Evolutionary conservation across 2,888 invertebrate species (phyloP), one percentile per base, ranked within the genome.

Genomic region (Flabesymbios commensalis): DNA sequence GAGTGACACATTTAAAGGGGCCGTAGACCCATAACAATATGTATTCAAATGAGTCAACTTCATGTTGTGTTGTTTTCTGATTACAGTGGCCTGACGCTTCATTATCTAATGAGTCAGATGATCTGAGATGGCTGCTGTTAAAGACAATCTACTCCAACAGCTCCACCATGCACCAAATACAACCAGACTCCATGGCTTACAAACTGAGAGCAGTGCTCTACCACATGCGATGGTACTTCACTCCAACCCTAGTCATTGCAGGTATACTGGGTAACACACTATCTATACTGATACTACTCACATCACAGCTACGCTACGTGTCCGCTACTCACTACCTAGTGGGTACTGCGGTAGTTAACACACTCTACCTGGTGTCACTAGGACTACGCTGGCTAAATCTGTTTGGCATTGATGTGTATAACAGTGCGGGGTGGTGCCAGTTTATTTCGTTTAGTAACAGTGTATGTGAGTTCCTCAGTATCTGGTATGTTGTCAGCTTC

Each of bases 401-500:
- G 17, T 45, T 61, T n/a, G 51, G 36, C 5, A 22, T 61, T 17
- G 41, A 48, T 5, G 5, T 43, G 19, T n/a, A 57, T 36, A 47
- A 51, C 28, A 57, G 42, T 4, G 22, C 45, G n/a, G 61, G 57
- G 2, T 24, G 17, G 31, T 61, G 61, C 41, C 61, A 61, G 57
- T 42, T 61, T n/a, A 45, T 61, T n/a, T 10, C 57, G 14, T 61
- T 57, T 28, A n/a, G 56, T 39, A 57, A 39, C 33, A 47, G 48
- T 31, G 26, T 39, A 5, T 57, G 51, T 36, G 33, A 33, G n/a
- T 57, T 61, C 45, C 41, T 61, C 4, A 51, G 51, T 19, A 39
- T 51, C 4, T 61, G 61, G 61, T 43, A 42, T 28, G 57, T 61
- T 19, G 57, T 51, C n/a, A 52, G 42, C 33, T 57, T 56, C 42